phyloP scores from a whole-genome alignment of 2,113 vertebrate genomes.

The Bubo blakistoni region DNA sequence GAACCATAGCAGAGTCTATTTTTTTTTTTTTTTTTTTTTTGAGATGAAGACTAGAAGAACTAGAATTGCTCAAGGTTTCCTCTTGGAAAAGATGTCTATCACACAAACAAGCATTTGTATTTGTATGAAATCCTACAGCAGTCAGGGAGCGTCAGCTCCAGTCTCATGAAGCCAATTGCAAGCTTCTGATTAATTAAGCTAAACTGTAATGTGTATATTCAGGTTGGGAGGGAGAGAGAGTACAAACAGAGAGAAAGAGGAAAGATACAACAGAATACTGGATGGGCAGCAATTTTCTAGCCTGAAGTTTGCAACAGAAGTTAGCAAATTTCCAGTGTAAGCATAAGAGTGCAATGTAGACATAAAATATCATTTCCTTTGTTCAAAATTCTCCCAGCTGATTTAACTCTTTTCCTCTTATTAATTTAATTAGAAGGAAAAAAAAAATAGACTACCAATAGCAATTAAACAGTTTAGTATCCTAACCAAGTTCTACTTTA shows the following conservation, averaged over 20 bases:
- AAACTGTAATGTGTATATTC: neutral
- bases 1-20: neutral
- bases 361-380: neutral
- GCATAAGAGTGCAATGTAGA: neutral
- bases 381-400: neutral
- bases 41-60: neutral
- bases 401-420: neutral
- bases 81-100: neutral
- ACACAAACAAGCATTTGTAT: neutral
- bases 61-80: neutral
- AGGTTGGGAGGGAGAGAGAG: neutral
- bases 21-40: neutral
- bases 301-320: neutral
- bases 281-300: neutral
- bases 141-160: neutral
- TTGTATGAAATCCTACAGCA: neutral
- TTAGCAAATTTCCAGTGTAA: neutral
- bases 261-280: neutral
- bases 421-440: neutral
- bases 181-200: neutral
- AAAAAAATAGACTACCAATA: neutral
- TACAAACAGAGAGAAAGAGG: neutral
- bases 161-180: neutral
- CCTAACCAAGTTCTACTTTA: neutral
- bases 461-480: neutral